Conservation (phyloP, 1,140 invertebrate genomes). For the Apis dorsata region DNA sequence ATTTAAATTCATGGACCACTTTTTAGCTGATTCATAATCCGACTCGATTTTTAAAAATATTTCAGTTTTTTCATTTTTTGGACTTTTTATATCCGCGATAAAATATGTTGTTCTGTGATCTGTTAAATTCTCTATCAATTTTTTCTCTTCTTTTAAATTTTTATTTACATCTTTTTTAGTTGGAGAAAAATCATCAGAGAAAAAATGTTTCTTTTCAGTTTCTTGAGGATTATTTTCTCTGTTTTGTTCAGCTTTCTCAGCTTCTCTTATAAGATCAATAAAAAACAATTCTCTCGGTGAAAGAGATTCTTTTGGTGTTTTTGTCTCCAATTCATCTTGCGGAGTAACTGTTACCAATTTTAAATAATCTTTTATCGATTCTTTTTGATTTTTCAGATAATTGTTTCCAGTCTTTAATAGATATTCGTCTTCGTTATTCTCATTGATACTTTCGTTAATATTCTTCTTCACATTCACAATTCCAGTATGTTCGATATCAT, state of each 20-base stretch:
- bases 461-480: constrained; percentile 21
- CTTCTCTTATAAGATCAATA: constrained; percentile 73
- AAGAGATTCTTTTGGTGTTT: constrained; percentile 60
- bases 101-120: constrained; percentile 52
- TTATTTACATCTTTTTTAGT: neutral
- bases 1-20: constrained; percentile 14
- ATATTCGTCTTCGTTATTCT: neutral
- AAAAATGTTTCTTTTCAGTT: constrained; percentile 20
- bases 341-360: constrained; percentile 62
- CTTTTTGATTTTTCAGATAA: constrained; percentile 18
- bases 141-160: neutral
- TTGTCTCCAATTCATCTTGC: neutral
- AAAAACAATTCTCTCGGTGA: constrained; percentile 77
- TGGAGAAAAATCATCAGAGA: constrained; percentile 16
- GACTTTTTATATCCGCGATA: constrained; percentile 56
- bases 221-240: neutral
- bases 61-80: constrained; percentile 50
- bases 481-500: constrained; percentile 43
- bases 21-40: neutral
- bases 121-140: neutral
- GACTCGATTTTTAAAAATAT: constrained; percentile 58
- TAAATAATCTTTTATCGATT: constrained; percentile 61
- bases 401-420: neutral
- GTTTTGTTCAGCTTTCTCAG: constrained; percentile 54
- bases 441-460: neutral